These are phyloP conservation scores for Cyphomyrus discorhynchus DNA, from an alignment of 2,113 vertebrate genomes.

Conservation along the genomic window DNA sequence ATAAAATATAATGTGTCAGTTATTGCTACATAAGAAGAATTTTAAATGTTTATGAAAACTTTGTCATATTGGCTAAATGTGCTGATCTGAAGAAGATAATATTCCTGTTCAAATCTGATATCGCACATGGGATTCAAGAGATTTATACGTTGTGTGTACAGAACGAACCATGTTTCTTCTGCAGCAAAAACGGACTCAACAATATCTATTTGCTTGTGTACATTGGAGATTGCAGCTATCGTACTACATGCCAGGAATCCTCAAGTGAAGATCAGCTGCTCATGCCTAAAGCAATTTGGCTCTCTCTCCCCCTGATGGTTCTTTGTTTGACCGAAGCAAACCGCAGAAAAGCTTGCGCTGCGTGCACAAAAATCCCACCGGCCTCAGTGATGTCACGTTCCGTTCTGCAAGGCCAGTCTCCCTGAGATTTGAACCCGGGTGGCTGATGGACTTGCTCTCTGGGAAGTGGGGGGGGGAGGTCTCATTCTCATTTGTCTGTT, in stretches of 20 bases:
- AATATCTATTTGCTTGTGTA: background rate
- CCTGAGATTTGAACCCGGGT: background rate
- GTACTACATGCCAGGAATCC: background rate
- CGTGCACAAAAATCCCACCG: too few species aligned
- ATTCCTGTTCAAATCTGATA: background rate
- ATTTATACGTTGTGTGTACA: background rate
- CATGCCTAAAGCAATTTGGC: background rate
- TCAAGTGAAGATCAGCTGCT: background rate
- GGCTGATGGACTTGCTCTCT: background rate
- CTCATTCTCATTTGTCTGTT: background rate
- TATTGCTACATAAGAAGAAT: background rate
- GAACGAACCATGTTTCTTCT: background rate
- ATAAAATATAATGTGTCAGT: background rate
- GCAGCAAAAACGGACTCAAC: background rate
- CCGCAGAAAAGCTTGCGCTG: background rate
- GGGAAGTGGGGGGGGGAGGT: background rate
- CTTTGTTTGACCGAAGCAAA: background rate
- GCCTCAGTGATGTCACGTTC: background rate
- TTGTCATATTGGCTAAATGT: background rate
- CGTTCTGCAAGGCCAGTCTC: background rate
- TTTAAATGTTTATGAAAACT: background rate
- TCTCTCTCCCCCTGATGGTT: background rate
- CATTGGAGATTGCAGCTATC: background rate
- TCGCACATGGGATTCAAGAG: background rate
- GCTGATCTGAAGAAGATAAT: background rate